These are phyloP conservation scores for Colius striatus DNA, from an alignment of 2,113 vertebrate species.

Conservation along the genomic window DNA sequence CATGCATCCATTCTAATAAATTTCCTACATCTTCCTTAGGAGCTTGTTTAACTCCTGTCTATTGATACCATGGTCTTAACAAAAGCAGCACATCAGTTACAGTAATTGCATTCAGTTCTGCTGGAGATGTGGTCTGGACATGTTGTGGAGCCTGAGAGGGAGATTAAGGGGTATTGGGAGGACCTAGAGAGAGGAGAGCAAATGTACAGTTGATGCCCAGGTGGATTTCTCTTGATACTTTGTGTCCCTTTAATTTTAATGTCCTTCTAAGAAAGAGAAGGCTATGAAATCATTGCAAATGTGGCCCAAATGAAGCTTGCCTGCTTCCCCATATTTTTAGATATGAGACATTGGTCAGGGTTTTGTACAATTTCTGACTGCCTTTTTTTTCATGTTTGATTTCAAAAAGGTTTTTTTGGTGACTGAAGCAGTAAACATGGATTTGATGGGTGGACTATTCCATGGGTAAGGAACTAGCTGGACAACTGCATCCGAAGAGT, in stretches of 20 bases:
- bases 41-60: constrained; percentile 45
- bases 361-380: not conserved
- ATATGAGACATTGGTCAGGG: not conserved
- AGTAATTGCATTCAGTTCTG: constrained; percentile 10
- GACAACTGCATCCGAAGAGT: not conserved
- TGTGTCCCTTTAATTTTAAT: not conserved
- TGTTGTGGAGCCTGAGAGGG: not conserved
- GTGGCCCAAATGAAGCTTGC: not conserved
- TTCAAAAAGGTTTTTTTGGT: not conserved
- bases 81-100: constrained; percentile 57
- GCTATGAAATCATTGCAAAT: not conserved
- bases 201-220: not conserved
- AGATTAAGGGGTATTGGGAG: constrained; percentile 32
- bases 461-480: not conserved
- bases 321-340: not conserved
- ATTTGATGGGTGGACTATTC: not conserved
- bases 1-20: constrained; percentile 48
- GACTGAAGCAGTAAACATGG: not conserved
- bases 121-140: constrained; percentile 17
- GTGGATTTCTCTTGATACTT: not conserved
- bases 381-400: not conserved
- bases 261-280: not conserved
- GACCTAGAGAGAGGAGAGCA: not conserved
- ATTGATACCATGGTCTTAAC: constrained; percentile 57
- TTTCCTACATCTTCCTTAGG: constrained; percentile 44